Conservation (phyloP, 2,113 vertebrate genomes). For the Psephotus haematonotus region DNA sequence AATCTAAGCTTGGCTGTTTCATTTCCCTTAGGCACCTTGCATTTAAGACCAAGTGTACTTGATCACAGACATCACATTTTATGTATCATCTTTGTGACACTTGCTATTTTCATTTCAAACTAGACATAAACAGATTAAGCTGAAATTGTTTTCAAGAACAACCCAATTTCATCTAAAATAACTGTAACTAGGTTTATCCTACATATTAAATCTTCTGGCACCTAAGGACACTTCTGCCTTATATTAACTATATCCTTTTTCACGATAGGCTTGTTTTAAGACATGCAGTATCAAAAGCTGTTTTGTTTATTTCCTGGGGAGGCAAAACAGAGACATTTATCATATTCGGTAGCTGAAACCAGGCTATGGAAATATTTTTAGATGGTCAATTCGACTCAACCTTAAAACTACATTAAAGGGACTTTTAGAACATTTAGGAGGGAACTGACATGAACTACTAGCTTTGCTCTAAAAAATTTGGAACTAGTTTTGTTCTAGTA, state of each 20-base stretch:
- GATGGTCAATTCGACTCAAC: rapidly evolving
- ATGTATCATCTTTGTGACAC: not conserved
- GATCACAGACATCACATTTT: not conserved
- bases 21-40: not conserved
- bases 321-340: not conserved
- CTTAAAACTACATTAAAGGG: not conserved
- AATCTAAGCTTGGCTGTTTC: not conserved
- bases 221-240: not conserved
- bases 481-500: not conserved
- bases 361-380: not conserved
- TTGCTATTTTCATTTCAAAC: not conserved
- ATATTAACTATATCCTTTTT: not conserved
- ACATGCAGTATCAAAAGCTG: not conserved
- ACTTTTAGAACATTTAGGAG: not conserved
- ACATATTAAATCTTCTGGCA: not conserved
- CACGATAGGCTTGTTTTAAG: not conserved
- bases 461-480: not conserved
- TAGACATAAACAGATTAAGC: not conserved
- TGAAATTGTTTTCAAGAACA: not conserved
- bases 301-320: not conserved
- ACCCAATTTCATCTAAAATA: not conserved
- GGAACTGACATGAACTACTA: not conserved
- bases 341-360: not conserved
- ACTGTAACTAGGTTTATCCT: not conserved
- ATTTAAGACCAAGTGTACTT: not conserved